Evolutionary conservation across 53 echinoderm and acorn worm species (phyloP).

Genomic region (Arbacia lixula): DNA sequence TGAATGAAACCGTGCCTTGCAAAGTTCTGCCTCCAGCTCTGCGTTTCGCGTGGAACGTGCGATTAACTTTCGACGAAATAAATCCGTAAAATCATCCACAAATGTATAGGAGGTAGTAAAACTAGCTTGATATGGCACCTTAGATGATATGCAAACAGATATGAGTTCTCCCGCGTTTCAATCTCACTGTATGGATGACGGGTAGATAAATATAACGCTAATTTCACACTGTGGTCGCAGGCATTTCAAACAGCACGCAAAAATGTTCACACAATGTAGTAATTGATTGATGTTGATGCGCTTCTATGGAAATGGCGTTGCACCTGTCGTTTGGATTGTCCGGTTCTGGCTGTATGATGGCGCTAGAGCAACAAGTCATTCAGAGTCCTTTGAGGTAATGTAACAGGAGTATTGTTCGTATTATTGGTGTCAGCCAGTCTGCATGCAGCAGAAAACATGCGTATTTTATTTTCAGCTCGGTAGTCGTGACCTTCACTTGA

Average conservation of each 20-base stretch:
- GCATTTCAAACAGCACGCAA: not conserved
- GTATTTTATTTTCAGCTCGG: too few species aligned
- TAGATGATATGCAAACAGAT: not conserved
- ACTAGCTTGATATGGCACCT: not conserved
- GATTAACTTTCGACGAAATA: too few species aligned
- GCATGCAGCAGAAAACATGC: too few species aligned
- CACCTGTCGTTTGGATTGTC: constrained; percentile 21
- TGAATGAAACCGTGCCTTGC: too few species aligned
- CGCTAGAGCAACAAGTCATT: not conserved
- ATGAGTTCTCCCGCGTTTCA: not conserved
- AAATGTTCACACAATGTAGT: not conserved
- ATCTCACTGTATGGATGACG: not conserved
- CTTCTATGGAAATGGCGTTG: constrained; percentile 40
- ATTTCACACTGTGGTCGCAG: too few species aligned
- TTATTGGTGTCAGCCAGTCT: not conserved
- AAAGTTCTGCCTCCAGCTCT: too few species aligned
- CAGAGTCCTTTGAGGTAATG: not conserved
- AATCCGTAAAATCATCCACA: too few species aligned
- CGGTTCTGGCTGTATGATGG: not conserved
- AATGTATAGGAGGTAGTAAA: too few species aligned
- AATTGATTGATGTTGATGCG: constrained; percentile 47
- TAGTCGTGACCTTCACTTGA: too few species aligned
- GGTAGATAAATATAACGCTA: too few species aligned
- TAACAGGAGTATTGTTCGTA: not conserved
- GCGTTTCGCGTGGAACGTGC: too few species aligned